Evolutionary conservation across 2,888 invertebrate genomes (phyloP).

Genomic region (Rosalia funebris): DNA sequence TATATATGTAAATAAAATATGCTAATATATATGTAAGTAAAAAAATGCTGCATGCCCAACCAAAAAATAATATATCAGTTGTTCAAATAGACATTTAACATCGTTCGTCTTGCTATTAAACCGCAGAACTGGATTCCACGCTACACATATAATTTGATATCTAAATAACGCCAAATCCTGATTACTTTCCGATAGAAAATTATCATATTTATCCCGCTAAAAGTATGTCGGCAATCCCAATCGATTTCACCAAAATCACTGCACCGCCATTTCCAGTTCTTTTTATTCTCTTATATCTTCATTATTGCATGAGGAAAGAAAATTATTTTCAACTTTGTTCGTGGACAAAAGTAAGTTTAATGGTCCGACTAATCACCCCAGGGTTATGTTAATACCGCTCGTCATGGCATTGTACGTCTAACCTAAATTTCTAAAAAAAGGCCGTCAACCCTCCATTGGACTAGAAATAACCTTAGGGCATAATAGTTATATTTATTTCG

Average conservation of each 20-base stretch:
- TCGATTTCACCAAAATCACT: neutral
- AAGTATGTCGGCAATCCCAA: neutral
- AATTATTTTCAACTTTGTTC: neutral
- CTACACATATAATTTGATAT: no score
- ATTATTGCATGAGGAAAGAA: neutral
- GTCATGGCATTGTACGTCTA: neutral
- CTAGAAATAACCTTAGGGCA: no score
- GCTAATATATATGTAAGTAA: no score
- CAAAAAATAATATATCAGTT: no score
- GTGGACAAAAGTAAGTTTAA: neutral
- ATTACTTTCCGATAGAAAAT: neutral
- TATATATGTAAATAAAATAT: no score
- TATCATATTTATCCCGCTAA: neutral
- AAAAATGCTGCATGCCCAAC: no score
- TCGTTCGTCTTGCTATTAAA: no score
- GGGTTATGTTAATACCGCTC: neutral
- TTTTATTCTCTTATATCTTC: constrained; percentile 1
- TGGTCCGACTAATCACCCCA: neutral
- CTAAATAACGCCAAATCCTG: no score
- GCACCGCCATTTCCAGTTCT: neutral
- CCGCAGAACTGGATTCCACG: no score
- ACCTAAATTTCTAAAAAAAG: neutral
- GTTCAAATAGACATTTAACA: no score
- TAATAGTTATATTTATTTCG: no score
- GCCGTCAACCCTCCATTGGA: no score